A percentile compares a stretch with the other conserved stretches of the same genome.
Conservation (phyloP, 2,888 invertebrate genomes). For the Muscina levida region DNA sequence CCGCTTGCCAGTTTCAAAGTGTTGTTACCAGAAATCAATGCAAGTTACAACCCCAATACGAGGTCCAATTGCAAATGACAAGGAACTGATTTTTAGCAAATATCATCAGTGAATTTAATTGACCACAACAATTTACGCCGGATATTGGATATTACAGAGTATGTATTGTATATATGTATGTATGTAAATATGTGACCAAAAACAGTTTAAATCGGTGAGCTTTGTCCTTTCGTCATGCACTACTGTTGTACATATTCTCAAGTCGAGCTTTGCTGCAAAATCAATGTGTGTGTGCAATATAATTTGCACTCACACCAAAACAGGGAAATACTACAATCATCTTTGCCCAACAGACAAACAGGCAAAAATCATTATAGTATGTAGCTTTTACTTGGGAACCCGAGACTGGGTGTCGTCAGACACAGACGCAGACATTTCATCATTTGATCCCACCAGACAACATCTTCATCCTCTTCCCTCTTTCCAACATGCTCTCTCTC, state of each 20-base stretch:
- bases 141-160: slow-evolving; percentile 8
- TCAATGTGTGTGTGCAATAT: background rate
- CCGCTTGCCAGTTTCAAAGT: background rate
- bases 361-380: slow-evolving; percentile 16
- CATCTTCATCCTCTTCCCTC: background rate
- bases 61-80: slow-evolving; percentile 20
- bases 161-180: background rate
- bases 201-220: no score
- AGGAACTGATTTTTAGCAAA: no score
- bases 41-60: slow-evolving; percentile 5
- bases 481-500: background rate
- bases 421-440: background rate
- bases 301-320: no score
- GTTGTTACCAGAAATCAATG: slow-evolving; percentile 19
- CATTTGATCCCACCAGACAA: no score
- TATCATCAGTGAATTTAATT: slow-evolving; percentile 7
- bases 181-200: background rate
- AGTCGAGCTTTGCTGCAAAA: background rate
- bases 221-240: background rate
- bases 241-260: background rate
- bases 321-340: no score
- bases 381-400: slow-evolving; percentile 2
- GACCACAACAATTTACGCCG: background rate
- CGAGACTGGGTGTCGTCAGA: slow-evolving; percentile 30
- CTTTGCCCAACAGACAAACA: background rate